Percentiles rank a stretch among this genome's conserved stretches.
phyloP scores from a whole-genome alignment of 2,113 vertebrate species.

The Tetraodon nigroviridis region DNA sequence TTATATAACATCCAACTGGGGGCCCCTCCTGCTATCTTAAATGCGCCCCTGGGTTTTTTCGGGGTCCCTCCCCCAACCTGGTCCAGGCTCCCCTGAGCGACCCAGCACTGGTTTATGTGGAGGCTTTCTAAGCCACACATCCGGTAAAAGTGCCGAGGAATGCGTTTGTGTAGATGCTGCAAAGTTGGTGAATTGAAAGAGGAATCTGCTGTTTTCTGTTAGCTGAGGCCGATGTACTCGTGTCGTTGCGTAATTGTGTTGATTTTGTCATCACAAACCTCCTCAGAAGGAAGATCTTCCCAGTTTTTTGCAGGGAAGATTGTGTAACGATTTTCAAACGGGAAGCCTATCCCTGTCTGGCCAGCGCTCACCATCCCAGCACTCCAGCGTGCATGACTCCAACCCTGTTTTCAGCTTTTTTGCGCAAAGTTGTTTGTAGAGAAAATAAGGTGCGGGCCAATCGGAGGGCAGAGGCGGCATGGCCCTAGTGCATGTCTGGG shows the following conservation, averaged over 20 bases:
- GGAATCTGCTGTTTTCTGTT: too few relatives aligned
- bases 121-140: too few relatives aligned
- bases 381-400: background rate
- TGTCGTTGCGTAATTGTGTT: too few relatives aligned
- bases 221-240: too few relatives aligned
- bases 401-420: background rate
- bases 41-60: slow-evolving; percentile 3
- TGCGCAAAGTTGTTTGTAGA: background rate
- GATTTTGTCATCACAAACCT: too few relatives aligned
- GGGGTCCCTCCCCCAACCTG: background rate
- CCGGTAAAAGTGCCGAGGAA: too few relatives aligned
- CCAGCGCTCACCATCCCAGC: background rate
- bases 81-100: background rate
- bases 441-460: background rate
- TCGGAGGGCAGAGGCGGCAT: background rate
- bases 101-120: background rate
- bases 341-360: background rate
- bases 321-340: too few relatives aligned
- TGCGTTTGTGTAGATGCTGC: too few relatives aligned
- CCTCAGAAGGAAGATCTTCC: too few relatives aligned
- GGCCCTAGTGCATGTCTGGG: slow-evolving; percentile 2
- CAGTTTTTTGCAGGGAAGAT: too few relatives aligned
- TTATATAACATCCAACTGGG: background rate
- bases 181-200: too few relatives aligned
- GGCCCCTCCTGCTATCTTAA: background rate